These are phyloP conservation scores for Sula dactylatra DNA, from an alignment of 2,113 vertebrate species.

Conservation along the genomic window DNA sequence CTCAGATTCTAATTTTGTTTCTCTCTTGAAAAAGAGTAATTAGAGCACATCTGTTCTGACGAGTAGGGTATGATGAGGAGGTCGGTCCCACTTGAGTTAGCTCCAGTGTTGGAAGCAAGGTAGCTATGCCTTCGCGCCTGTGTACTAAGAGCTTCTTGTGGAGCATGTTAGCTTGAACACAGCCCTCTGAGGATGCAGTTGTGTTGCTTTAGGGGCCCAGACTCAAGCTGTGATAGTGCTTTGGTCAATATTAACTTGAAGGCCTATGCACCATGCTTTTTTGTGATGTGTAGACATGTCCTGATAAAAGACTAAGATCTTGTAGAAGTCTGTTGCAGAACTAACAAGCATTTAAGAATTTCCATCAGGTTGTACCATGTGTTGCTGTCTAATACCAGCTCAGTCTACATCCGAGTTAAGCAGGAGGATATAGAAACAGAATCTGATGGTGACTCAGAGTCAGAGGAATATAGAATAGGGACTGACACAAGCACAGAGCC, in stretches of 20 bases:
- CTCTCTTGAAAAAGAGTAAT: not conserved
- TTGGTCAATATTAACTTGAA: not conserved
- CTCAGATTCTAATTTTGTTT: not conserved
- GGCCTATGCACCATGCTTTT: fast-evolving
- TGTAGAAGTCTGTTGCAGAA: not conserved
- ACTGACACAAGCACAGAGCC: not conserved
- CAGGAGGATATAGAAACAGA: conserved; percentile 25
- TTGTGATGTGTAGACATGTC: not conserved
- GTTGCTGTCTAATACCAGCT: conserved; percentile 33
- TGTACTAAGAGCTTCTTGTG: not conserved
- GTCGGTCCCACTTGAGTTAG: not conserved
- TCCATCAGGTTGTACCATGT: not conserved
- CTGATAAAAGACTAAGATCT: not conserved
- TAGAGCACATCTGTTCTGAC: not conserved
- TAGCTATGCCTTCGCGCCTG: not conserved
- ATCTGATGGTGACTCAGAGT: not conserved
- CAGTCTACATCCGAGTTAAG: not conserved
- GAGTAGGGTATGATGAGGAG: not conserved
- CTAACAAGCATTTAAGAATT: conserved; percentile 1
- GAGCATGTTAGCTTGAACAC: not conserved
- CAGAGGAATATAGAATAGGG: not conserved
- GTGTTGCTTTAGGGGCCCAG: not conserved
- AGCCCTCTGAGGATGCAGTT: not conserved
- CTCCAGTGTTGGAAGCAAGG: not conserved
- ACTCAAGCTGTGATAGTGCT: not conserved